Percentiles rank a stretch among this genome's conserved stretches.
Conservation (phyloP, 2,888 invertebrate genomes). For the Meteorus colon region DNA sequence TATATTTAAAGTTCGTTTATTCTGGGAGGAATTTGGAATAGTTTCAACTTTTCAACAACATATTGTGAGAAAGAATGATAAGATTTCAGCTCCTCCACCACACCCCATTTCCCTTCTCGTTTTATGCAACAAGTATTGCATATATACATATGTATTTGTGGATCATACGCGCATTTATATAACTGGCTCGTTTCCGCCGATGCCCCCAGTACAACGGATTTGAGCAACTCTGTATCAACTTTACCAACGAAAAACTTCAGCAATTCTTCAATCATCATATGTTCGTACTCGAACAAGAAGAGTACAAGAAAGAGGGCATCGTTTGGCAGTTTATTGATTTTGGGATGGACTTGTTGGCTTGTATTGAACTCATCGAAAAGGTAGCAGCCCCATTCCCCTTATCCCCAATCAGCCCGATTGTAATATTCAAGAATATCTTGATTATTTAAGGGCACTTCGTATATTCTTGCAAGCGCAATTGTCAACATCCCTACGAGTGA, state of each 20-base stretch:
- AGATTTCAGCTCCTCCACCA: conserved; percentile 7
- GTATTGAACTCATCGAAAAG: conserved; percentile 99
- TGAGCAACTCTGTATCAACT: conserved; percentile 99
- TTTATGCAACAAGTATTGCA: conserved; percentile 19
- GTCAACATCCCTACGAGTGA: not conserved
- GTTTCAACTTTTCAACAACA: conserved; percentile 3
- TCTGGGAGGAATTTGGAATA: not conserved
- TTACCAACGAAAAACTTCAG: conserved; percentile 99
- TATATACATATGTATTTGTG: not conserved
- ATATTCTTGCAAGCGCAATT: conserved; percentile 20
- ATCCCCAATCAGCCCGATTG: not conserved
- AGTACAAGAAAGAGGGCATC: conserved; percentile 98
- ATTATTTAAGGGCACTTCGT: not conserved
- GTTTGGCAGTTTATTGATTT: conserved; percentile 99
- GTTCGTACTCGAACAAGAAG: conserved; percentile 99
- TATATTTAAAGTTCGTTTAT: not conserved
- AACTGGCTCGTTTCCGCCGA: conserved; percentile 17
- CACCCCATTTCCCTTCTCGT: conserved; percentile 26
- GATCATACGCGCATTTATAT: not conserved
- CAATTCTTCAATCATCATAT: conserved; percentile 99
- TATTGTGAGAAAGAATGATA: not conserved
- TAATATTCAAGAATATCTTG: conserved; percentile 5
- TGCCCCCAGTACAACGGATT: conserved; percentile 93
- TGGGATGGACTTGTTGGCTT: conserved; percentile 98
- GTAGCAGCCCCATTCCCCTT: conserved; percentile 75